Percentiles rank a stretch among this genome's conserved stretches.
Conservation (phyloP, 37 sponge, comb jelly and placozoan species). For the Haliclona indistincta region DNA sequence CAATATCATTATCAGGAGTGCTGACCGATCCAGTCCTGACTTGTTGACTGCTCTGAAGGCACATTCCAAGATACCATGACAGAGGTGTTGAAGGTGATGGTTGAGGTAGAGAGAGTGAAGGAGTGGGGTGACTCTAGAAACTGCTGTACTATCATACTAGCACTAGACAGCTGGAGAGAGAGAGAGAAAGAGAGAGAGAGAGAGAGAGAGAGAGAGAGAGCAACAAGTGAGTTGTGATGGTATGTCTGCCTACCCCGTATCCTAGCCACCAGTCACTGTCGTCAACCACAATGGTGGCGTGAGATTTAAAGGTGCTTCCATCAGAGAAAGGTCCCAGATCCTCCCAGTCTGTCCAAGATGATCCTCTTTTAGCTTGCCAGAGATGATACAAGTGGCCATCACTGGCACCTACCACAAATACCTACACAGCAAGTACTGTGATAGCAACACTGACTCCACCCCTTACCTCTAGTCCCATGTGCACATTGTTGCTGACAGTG, state of each 20-base stretch:
- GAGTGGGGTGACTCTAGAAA: no score
- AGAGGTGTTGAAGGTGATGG: conserved; percentile 18
- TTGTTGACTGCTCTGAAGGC: conserved; percentile 64
- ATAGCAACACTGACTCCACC: no score
- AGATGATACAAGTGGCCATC: conserved; percentile 52
- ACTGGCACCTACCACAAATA: conserved; percentile 41
- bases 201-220: not conserved
- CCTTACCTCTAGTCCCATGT: conserved; percentile 57
- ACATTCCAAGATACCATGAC: conserved; percentile 72
- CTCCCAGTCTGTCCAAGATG: conserved; percentile 54
- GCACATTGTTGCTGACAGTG: conserved; percentile 42
- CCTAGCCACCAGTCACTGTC: conserved; percentile 57
- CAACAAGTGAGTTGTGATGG: no score
- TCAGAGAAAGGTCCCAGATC: conserved; percentile 32
- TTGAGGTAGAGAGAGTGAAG: conserved; percentile 19
- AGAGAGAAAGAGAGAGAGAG: not conserved
- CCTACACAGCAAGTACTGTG: no score
- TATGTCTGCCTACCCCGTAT: conserved; percentile 33
- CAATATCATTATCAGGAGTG: not conserved
- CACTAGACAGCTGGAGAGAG: no score
- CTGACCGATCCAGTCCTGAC: conserved; percentile 75
- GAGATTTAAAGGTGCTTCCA: conserved; percentile 15
- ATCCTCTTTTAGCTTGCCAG: conserved; percentile 58
- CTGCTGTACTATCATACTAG: not conserved
- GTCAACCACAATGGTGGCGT: conserved; percentile 32